Evolutionary conservation across 2,797 vertebrate species (phyloP).

Genomic region (Helostoma temminkii): DNA sequence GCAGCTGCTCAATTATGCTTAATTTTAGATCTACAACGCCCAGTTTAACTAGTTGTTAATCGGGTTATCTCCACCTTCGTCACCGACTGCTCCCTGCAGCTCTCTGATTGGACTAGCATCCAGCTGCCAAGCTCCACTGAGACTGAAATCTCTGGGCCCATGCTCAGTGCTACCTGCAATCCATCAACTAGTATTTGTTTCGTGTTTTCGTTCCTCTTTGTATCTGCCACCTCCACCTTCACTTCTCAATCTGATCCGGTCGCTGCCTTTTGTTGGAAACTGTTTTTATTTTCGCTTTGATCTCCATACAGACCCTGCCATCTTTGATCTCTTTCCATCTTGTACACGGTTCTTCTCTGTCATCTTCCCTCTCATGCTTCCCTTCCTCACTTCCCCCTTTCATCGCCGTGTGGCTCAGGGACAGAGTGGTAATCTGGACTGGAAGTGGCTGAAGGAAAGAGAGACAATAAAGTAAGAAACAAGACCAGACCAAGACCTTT

Average conservation of each 20-base stretch:
- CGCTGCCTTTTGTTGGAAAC: neutral
- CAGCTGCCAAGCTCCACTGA: constrained; percentile 15
- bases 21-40: constrained; percentile 60
- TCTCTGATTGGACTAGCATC: constrained; percentile 19
- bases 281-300: neutral
- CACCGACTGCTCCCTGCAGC: constrained; percentile 1
- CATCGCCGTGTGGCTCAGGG: neutral
- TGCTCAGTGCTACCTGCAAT: neutral
- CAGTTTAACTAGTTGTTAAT: constrained; percentile 58
- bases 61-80: constrained; percentile 48
- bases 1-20: constrained; percentile 58
- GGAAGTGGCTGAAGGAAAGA: neutral
- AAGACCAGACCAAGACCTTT: neutral
- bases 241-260: neutral
- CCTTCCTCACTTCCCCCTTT: neutral
- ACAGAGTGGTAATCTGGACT: no score
- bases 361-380: neutral
- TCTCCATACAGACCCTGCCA: neutral
- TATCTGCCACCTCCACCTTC: neutral
- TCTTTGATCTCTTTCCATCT: constrained; percentile 19
- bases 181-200: neutral
- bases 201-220: neutral
- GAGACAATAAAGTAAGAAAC: no score
- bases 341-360: neutral
- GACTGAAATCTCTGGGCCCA: constrained; percentile 1